Evolutionary conservation across 1,140 invertebrate genomes (phyloP).

Genomic region (Zaprionus tsacasi): DNA sequence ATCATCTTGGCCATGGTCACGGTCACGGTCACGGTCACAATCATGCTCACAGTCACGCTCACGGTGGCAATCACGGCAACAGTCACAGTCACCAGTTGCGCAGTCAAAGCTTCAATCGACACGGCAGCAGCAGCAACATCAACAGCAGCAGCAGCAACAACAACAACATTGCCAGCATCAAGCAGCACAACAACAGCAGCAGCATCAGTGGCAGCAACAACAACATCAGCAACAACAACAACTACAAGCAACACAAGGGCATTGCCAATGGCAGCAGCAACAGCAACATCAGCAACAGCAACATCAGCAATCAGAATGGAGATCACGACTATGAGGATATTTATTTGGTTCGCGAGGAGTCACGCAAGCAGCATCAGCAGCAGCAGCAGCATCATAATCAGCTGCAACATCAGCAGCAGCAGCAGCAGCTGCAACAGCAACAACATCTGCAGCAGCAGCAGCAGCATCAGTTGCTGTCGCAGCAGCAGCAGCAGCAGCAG

Average conservation of each 20-base stretch:
- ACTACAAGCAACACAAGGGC: conserved; percentile 13
- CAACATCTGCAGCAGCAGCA: conserved; percentile 35
- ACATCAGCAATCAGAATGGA: conserved; percentile 39
- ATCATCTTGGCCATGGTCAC: conserved; percentile 49
- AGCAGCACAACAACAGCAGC: conserved; percentile 24
- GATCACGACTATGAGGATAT: conserved; percentile 92
- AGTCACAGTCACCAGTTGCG: conserved; percentile 44
- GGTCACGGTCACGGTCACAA: conserved; percentile 36
- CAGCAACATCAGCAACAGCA: conserved; percentile 30
- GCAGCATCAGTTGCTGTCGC: conserved; percentile 39
- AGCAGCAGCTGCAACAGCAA: conserved; percentile 33
- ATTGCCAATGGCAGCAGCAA: conserved; percentile 44
- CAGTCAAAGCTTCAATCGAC: conserved; percentile 61
- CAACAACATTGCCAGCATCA: conserved; percentile 15
- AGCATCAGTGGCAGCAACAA: conserved; percentile 19
- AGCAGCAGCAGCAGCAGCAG: conserved; percentile 43
- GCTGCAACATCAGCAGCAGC: neutral
- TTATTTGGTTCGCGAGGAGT: conserved; percentile 88
- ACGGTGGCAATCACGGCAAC: neutral
- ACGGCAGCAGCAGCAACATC: conserved; percentile 39
- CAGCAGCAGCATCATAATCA: conserved; percentile 23
- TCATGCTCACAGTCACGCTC: conserved; percentile 40
- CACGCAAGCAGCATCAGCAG: conserved; percentile 74
- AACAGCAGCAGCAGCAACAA: conserved; percentile 9
- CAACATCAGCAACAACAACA: conserved; percentile 10